Conservation (phyloP, 2,113 vertebrate genomes). For the Tragulus kanchil region DNA sequence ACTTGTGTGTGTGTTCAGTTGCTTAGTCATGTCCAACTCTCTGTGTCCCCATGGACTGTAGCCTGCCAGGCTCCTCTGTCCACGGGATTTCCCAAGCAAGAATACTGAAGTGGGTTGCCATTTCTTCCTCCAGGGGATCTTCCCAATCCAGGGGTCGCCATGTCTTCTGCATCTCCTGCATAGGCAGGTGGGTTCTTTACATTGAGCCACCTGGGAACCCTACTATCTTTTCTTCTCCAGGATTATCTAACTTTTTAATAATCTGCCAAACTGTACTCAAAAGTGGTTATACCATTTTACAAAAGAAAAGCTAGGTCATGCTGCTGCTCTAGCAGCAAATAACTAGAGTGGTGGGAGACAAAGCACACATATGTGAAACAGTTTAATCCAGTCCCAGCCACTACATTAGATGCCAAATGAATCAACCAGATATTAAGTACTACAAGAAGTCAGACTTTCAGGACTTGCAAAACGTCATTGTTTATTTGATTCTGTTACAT, state of each 20-base stretch:
- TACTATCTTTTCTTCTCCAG: neutral
- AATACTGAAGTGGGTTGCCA: neutral
- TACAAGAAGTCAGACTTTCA: constrained; percentile 31
- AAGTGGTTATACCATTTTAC: constrained; percentile 15
- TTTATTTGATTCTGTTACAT: constrained; percentile 52
- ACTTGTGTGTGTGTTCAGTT: neutral
- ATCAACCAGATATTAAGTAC: neutral
- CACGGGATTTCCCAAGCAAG: neutral
- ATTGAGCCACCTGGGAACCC: neutral
- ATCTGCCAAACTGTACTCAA: neutral
- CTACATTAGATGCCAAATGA: constrained; percentile 36
- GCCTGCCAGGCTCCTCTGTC: neutral
- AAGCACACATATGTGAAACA: neutral
- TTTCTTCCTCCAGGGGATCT: neutral
- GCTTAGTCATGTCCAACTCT: neutral
- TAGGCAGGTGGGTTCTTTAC: neutral
- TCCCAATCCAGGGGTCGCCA: neutral
- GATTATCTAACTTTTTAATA: constrained; percentile 18
- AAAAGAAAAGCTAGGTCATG: neutral
- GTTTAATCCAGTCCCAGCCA: neutral
- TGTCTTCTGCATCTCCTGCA: neutral
- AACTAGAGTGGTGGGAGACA: neutral
- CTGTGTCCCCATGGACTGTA: neutral
- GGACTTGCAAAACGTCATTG: constrained; percentile 19
- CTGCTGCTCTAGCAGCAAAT: neutral